Evolutionary conservation across 2,888 invertebrate species (phyloP), one percentile per base, ranked within the genome.

Genomic region (Morinoia aosen): DNA sequence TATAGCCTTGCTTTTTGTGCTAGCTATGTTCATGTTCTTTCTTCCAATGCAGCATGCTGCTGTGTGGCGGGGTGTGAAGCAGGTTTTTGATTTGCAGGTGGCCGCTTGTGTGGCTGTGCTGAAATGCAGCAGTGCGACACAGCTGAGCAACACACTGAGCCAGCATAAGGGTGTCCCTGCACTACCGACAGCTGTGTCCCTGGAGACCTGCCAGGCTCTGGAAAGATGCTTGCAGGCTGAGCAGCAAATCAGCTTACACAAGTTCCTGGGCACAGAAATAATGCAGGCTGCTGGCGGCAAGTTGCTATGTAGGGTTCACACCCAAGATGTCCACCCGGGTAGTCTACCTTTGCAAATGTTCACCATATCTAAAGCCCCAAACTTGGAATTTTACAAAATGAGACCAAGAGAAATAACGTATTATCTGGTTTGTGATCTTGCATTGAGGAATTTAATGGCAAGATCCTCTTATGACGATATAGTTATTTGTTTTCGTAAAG

Each of bases 361-460:
- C 76, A 76, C 76, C 76, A 76, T 76, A 16, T 25, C 76, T 76
- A 76, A 76, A 76, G 76, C 33, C 10, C 76, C 76, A 76, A 33
- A 7, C 25, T 76, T 33, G 1, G 76, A 76, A 33, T 76, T 76
- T 33, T 76, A 25, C 76, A 76, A 33, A 76, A 76, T 76, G 76
- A 76, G 76, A 76, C 76, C 76, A 76, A 76, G 76, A 76, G 76
- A 76, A 33, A 76, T 76, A 76, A 76, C 33, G 76, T 76, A 76
- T 76, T 33, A 76, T 76, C 25, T 76, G 76, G 33, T 16, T 76
- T 10, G 8, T 16, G 76, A 76, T 76, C 25, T 76, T 76, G 25
- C 76, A 10, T 33, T 76, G 8, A 76, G 76, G 25, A 76, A 76
- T 19, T 76, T 76, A 19, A 76, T 76, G 76, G 76, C 25, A 76